phyloP scores from a whole-genome alignment of 2,797 vertebrate genomes.

The Borostomias antarcticus region DNA sequence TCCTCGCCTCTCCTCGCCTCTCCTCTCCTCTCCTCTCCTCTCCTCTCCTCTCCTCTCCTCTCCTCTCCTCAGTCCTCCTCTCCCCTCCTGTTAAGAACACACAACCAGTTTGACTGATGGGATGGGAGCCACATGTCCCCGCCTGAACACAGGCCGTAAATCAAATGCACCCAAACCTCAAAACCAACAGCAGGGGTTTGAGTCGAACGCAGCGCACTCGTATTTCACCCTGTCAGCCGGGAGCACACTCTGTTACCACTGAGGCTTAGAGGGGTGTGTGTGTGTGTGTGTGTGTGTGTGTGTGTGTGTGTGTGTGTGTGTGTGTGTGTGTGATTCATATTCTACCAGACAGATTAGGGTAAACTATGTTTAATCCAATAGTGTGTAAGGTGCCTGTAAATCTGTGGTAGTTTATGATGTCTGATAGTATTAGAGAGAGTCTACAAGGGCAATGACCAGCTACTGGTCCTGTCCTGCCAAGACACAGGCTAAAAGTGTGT shows the following conservation, averaged over 20 bases:
- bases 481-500: neutral
- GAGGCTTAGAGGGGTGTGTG: too few relatives aligned
- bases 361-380: neutral
- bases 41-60: neutral
- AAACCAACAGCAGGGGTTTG: constrained; percentile 28
- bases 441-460: neutral
- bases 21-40: constrained; percentile 2
- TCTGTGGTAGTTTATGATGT: neutral
- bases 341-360: neutral
- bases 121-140: neutral
- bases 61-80: neutral
- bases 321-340: neutral
- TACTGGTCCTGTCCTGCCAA: neutral
- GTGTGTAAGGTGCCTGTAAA: neutral
- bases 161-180: constrained; percentile 25
- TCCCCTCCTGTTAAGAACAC: neutral
- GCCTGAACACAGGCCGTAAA: constrained; percentile 42
- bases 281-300: neutral
- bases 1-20: too few relatives aligned
- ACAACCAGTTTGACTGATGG: constrained; percentile 1
- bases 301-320: neutral
- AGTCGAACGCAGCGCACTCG: constrained; percentile 25
- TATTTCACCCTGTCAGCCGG: constrained; percentile 35
- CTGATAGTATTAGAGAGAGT: neutral
- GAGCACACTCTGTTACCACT: neutral